Percentiles rank a stretch among this genome's conserved stretches.
Conservation (phyloP, 2,113 vertebrate genomes). For the Thalassoma bifasciatum region DNA sequence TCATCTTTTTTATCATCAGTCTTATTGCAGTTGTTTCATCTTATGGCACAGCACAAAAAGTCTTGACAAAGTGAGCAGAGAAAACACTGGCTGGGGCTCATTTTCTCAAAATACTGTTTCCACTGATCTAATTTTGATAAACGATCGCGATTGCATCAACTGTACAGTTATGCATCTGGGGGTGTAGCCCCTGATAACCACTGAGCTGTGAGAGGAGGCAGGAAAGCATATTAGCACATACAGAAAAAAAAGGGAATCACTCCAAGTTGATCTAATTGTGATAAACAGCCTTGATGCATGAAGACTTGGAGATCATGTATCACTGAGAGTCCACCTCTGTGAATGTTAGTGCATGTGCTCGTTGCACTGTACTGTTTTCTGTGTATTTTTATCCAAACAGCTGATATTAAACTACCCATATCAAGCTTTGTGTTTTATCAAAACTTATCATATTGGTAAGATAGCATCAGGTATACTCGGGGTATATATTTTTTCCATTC, state of each 20-base stretch:
- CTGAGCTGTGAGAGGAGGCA: conserved; percentile 28
- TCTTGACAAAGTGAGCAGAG: conserved; percentile 10
- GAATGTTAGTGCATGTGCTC: neutral
- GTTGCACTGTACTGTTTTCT: no score
- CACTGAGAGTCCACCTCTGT: conserved; percentile 12
- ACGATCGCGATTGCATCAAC: conserved; percentile 33
- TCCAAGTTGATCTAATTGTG: conserved; percentile 66
- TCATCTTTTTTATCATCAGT: no score
- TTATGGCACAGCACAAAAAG: conserved; percentile 10
- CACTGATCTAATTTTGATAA: conserved; percentile 63
- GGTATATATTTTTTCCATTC: conserved; percentile 18
- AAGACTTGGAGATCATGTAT: conserved; percentile 22
- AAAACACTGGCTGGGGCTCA: conserved; percentile 10
- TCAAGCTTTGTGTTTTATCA: conserved; percentile 45
- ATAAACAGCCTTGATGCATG: conserved; percentile 56
- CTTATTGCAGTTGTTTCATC: conserved; percentile 33
- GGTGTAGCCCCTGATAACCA: conserved; percentile 53
- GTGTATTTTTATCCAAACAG: conserved; percentile 3
- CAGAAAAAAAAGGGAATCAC: conserved; percentile 42
- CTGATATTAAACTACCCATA: conserved; percentile 29
- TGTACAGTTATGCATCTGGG: conserved; percentile 32
- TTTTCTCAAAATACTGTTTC: conserved; percentile 41
- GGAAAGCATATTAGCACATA: conserved; percentile 28
- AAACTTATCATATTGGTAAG: conserved; percentile 38
- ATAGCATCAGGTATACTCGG: conserved; percentile 22